Conservation (phyloP, 1,140 invertebrate genomes). For the Odontomachus brunneus region DNA sequence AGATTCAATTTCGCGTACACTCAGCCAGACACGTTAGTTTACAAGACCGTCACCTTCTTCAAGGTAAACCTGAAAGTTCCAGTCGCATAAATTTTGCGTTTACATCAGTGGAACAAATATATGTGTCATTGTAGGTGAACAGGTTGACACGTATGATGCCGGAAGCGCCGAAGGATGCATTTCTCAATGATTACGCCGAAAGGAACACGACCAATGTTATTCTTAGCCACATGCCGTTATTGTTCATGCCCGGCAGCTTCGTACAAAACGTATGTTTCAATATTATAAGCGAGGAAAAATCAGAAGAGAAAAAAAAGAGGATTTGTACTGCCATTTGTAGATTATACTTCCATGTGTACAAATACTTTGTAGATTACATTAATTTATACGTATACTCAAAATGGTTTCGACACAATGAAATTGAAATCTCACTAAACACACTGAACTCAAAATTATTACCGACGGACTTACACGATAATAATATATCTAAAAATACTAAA, state of each 20-base stretch:
- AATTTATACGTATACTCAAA: too few species aligned
- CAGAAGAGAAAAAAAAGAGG: neutral
- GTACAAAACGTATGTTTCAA: conserved; percentile 86
- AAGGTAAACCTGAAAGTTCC: conserved; percentile 83
- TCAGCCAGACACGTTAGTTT: conserved; percentile 88
- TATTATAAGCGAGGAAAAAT: conserved; percentile 15
- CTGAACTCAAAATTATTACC: too few species aligned
- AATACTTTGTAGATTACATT: conserved; percentile 11
- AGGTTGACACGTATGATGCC: conserved; percentile 87
- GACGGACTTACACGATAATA: too few species aligned
- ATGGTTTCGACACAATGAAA: too few species aligned
- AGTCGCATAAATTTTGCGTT: neutral
- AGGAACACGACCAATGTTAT: conserved; percentile 87
- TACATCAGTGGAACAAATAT: neutral
- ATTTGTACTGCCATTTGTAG: neutral
- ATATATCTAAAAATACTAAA: too few species aligned
- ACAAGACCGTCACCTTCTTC: conserved; percentile 87
- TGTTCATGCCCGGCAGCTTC: conserved; percentile 88
- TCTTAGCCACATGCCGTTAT: conserved; percentile 90
- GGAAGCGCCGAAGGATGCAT: conserved; percentile 84
- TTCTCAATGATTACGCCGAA: conserved; percentile 87
- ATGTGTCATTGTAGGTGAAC: conserved; percentile 88
- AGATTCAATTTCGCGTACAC: conserved; percentile 93
- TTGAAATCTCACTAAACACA: too few species aligned
- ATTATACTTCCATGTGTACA: too few species aligned